Evolutionary conservation across 2,888 invertebrate genomes (phyloP), one percentile per base, ranked within the genome.

Genomic region (Hypsopygia costalis): DNA sequence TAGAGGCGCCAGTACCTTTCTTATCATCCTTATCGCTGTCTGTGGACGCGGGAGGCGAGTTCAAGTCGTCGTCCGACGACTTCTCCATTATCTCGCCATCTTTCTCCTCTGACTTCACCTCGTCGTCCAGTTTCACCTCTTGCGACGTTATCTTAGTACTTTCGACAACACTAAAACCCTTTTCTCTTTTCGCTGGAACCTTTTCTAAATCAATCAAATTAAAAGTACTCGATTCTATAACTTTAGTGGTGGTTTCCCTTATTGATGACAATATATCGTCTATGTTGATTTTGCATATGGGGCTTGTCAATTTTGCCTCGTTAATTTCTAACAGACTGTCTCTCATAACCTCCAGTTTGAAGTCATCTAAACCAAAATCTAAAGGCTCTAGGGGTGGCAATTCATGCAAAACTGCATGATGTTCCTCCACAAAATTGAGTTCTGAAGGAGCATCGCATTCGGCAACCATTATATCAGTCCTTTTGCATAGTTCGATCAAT

Each of bases 1-100:
- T 79, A 44, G 78, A 74, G 54, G 81, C 70, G 65, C 81, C 77
- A 56, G 62, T 65, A 40, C 55, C 67, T 66, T 71, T 83, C 62
- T 76, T 88, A 38, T 81, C 85, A 21, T 89, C 87, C 44, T 85
- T 87, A 48, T 92, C 92, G 55, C 91, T 91, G 58, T 91, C 91
- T 0, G 89, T 78, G 0, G 91, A 91, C 47, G 86, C 69, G 6
- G 86, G 77, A 1, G 88, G 88, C 25, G 90, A 87, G 1, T 80
- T 68, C 44, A 82, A 89, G 44, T 91, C 91, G 37, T 91, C 91
- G 47, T 91, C 91, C 0, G 91, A 91, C 0, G 90, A 90, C 56
- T 91, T 91, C 44, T 90, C 90, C 66, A 86, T 85, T 51, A 59
- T 69, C 45, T 71, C 85, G 36, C 52, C n/a, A n/a, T n/a, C 78